Evolutionary conservation across 2,113 vertebrate species (phyloP).

Genomic region (Triplophysa dalaica): DNA sequence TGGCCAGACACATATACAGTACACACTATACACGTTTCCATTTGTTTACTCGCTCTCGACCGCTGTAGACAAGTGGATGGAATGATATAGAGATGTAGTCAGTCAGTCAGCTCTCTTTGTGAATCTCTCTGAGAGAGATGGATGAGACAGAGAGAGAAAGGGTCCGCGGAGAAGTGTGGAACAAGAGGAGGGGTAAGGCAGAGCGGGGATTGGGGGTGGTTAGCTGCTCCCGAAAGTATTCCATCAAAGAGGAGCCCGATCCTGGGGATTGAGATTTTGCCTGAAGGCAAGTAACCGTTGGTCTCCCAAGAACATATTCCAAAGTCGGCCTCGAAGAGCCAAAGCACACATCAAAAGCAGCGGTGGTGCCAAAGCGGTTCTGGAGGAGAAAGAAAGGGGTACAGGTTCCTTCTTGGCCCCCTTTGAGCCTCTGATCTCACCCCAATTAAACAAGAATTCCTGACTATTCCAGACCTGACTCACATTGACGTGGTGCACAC

Average conservation of each 20-base stretch:
- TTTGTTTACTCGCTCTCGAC: background rate
- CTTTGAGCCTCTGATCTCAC: constrained; percentile 75
- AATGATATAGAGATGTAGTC: constrained; percentile 26
- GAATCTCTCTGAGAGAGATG: constrained; percentile 46
- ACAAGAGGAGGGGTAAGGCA: constrained; percentile 35
- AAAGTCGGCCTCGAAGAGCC: constrained; percentile 76
- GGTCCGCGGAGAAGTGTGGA: constrained; percentile 35
- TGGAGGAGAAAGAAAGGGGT: constrained; percentile 75
- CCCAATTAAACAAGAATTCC: constrained; percentile 78
- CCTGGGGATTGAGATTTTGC: constrained; percentile 79
- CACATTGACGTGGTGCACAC: constrained; percentile 60
- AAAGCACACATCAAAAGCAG: constrained; percentile 82
- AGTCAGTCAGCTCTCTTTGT: constrained; percentile 32
- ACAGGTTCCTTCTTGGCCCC: constrained; percentile 69
- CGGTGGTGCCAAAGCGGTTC: constrained; percentile 75
- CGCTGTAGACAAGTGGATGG: background rate
- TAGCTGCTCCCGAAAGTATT: constrained; percentile 79
- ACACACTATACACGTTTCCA: background rate
- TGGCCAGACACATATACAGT: background rate
- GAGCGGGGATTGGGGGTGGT: constrained; percentile 69
- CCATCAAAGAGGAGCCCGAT: constrained; percentile 80
- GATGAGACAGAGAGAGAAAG: constrained; percentile 59
- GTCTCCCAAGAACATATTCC: constrained; percentile 82
- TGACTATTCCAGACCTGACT: constrained; percentile 73
- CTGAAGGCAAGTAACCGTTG: constrained; percentile 77